These are phyloP conservation scores for Drosophila tanythrix DNA, from an alignment of 2,888 invertebrate genomes.

Conservation along the genomic window DNA sequence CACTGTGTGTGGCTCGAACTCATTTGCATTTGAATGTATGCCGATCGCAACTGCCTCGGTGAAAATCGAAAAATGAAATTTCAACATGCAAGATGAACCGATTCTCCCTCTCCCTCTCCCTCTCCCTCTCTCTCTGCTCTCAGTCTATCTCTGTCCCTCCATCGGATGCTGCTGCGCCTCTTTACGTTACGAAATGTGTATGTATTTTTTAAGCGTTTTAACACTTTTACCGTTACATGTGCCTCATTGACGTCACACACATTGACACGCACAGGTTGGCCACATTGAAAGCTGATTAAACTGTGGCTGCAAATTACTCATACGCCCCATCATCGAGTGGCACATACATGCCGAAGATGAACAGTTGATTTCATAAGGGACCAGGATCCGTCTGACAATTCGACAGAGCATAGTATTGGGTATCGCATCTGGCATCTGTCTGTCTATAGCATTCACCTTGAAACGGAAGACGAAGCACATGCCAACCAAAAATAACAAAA, in stretches of 20 bases:
- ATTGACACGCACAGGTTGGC: slow-evolving; percentile 7
- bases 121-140: slow-evolving; percentile 46
- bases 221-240: slow-evolving; percentile 66
- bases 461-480: slow-evolving; percentile 53
- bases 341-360: slow-evolving; percentile 62
- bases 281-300: slow-evolving; percentile 57
- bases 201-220: slow-evolving; percentile 35
- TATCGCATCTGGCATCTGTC: slow-evolving; percentile 1
- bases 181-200: slow-evolving; percentile 66
- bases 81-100: slow-evolving; percentile 51
- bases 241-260: slow-evolving; percentile 65
- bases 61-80: slow-evolving; percentile 70
- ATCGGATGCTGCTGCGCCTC: slow-evolving; percentile 57
- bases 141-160: not conserved
- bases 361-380: slow-evolving; percentile 63
- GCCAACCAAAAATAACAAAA: slow-evolving; percentile 18
- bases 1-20: slow-evolving; percentile 45
- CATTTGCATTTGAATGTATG: slow-evolving; percentile 67
- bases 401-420: slow-evolving; percentile 10
- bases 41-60: slow-evolving; percentile 49
- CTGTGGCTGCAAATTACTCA: slow-evolving; percentile 63
- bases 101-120: slow-evolving; percentile 26
- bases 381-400: slow-evolving; percentile 64
- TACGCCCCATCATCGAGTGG: slow-evolving; percentile 50
- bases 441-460: slow-evolving; percentile 68